Evolutionary conservation across 2,113 vertebrate species (phyloP).

Genomic region (Copsychus sechellarum): DNA sequence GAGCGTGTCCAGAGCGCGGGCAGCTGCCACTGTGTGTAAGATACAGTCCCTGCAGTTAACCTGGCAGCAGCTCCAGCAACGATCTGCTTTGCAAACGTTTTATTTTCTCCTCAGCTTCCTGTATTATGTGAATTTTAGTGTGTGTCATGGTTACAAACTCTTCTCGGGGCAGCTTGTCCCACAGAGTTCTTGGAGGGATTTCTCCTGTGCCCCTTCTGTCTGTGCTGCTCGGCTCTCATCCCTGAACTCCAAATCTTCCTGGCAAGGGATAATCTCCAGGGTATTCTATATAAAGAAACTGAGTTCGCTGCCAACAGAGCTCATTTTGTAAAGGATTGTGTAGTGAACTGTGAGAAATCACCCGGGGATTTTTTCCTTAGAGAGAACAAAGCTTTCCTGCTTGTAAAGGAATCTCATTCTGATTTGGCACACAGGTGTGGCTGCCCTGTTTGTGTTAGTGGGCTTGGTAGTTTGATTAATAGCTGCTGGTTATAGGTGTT

Average conservation of each 20-base stretch:
- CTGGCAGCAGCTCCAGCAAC: background rate
- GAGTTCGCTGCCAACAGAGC: background rate
- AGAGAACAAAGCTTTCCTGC: background rate
- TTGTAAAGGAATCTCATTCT: background rate
- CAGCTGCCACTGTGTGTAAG: rapidly evolving
- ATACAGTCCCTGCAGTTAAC: rapidly evolving
- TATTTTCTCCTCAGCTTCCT: background rate
- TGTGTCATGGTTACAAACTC: background rate
- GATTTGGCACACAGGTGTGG: background rate
- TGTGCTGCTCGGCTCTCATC: background rate
- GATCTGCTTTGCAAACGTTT: background rate
- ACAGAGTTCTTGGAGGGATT: background rate
- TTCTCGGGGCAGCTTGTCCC: background rate
- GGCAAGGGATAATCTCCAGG: constrained; percentile 34
- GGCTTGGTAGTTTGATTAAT: background rate
- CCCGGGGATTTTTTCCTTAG: background rate
- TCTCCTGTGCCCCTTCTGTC: background rate
- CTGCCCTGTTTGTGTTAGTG: background rate
- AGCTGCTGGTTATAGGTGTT: background rate
- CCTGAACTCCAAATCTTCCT: background rate
- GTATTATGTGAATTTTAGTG: rapidly evolving
- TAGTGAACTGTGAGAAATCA: background rate
- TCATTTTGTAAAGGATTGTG: background rate
- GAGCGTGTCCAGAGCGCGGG: background rate
- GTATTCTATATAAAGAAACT: constrained; percentile 34